phyloP scores from a whole-genome alignment of 2,113 vertebrate species.

The Rattus norvegicus region DNA sequence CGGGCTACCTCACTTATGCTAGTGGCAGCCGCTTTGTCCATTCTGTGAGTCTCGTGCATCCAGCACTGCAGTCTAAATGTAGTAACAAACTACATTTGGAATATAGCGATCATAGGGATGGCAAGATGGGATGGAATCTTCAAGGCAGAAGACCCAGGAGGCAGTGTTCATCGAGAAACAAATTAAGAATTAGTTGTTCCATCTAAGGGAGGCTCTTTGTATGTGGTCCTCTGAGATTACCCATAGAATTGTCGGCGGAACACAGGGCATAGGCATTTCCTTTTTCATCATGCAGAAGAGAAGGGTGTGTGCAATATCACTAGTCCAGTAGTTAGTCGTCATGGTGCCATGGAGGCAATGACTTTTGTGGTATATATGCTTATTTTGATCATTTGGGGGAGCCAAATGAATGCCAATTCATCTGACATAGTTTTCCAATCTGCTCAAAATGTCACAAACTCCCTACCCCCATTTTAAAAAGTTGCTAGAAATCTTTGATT shows the following conservation, averaged over 20 bases:
- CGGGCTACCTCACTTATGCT: neutral
- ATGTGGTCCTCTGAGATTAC: neutral
- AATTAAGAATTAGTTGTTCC: constrained; percentile 13
- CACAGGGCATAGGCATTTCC: neutral
- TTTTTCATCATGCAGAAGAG: neutral
- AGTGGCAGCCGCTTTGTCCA: neutral
- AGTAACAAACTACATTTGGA: neutral
- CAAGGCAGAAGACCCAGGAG: constrained; percentile 1
- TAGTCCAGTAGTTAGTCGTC: neutral
- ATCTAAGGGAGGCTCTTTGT: neutral
- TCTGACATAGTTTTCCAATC: constrained; percentile 18
- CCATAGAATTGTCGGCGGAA: neutral
- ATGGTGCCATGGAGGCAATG: neutral
- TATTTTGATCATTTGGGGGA: neutral
- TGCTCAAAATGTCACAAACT: neutral
- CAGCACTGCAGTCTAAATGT: neutral
- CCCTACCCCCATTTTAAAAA: neutral
- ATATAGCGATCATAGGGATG: neutral
- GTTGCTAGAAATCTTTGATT: neutral
- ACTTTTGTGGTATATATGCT: neutral
- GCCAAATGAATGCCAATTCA: neutral
- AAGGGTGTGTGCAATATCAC: neutral
- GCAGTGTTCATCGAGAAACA: neutral
- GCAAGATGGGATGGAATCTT: neutral
- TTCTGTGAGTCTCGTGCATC: neutral